A percentile compares a stretch with the other conserved stretches of the same genome.
phyloP scores from a whole-genome alignment of 23 tunicate species.

The Ciona savignyi region DNA sequence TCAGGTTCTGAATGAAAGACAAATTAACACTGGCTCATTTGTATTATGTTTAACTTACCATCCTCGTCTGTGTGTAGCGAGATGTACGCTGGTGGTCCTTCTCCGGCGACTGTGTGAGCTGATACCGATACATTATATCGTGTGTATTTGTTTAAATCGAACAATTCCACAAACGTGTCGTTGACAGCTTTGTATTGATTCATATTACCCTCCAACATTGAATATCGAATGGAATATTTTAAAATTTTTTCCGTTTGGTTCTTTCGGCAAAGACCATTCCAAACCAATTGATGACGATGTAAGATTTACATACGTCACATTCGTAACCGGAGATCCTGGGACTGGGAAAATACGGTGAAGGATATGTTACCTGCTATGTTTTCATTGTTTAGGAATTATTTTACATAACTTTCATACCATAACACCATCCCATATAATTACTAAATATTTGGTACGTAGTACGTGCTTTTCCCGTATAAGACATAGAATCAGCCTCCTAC shows the following conservation, averaged over 20 bases:
- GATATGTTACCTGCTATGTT: background rate
- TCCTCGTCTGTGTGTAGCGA: conserved; percentile 15
- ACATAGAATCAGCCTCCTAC: conserved; percentile 5
- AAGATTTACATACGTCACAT: background rate
- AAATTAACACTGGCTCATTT: too few relatives aligned
- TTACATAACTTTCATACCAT: too few relatives aligned
- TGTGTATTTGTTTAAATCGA: background rate
- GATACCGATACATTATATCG: background rate
- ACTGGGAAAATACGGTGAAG: background rate
- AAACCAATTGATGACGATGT: background rate
- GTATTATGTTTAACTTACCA: too few relatives aligned
- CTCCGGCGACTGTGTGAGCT: background rate
- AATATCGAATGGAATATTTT: too few relatives aligned
- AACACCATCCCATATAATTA: too few relatives aligned
- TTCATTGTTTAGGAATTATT: too few relatives aligned
- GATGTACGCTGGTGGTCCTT: background rate
- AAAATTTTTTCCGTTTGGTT: background rate
- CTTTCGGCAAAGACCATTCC: background rate
- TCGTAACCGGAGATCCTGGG: background rate
- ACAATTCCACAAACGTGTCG: background rate
- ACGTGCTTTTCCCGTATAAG: too few relatives aligned
- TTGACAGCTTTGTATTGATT: background rate
- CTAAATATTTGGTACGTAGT: too few relatives aligned
- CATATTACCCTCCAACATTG: too few relatives aligned
- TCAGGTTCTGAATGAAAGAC: background rate